Percentiles rank a stretch among this genome's conserved stretches.
These are phyloP conservation scores for Chrysolina oricalcia DNA, from an alignment of 2,888 invertebrate genomes.

Conservation along the genomic window DNA sequence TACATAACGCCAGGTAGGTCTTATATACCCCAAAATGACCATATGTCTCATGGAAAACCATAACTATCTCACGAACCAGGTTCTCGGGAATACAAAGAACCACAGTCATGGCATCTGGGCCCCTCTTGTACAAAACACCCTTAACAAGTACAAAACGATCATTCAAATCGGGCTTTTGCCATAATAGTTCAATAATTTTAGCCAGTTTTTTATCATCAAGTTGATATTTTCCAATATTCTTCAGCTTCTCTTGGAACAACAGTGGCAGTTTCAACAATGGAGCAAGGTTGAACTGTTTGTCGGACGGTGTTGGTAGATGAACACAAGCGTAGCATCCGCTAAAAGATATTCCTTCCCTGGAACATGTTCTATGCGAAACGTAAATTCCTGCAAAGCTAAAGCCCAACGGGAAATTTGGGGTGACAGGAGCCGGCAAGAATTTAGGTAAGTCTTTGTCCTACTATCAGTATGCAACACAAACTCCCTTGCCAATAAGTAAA, in stretches of 20 bases:
- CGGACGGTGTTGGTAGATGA: no score
- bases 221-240: no score
- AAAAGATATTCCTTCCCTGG: slow-evolving; percentile 11
- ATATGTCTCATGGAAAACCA: not conserved
- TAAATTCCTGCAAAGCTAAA: slow-evolving; percentile 55
- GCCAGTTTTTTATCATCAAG: no score
- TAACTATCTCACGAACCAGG: not conserved
- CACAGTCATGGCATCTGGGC: not conserved
- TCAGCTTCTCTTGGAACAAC: no score
- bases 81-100: not conserved
- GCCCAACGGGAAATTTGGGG: slow-evolving; percentile 54
- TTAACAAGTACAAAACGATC: not conserved
- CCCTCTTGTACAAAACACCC: slow-evolving; percentile 11
- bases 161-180: not conserved
- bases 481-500: not conserved
- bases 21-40: not conserved
- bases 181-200: not conserved
- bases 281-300: not conserved
- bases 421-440: no score
- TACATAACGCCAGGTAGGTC: not conserved
- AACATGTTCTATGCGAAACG: slow-evolving; percentile 48
- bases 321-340: not conserved
- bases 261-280: not conserved
- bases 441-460: no score
- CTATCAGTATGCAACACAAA: not conserved